Evolutionary conservation across 2,113 vertebrate species (phyloP).

Genomic region (Oncorhynchus mykiss): DNA sequence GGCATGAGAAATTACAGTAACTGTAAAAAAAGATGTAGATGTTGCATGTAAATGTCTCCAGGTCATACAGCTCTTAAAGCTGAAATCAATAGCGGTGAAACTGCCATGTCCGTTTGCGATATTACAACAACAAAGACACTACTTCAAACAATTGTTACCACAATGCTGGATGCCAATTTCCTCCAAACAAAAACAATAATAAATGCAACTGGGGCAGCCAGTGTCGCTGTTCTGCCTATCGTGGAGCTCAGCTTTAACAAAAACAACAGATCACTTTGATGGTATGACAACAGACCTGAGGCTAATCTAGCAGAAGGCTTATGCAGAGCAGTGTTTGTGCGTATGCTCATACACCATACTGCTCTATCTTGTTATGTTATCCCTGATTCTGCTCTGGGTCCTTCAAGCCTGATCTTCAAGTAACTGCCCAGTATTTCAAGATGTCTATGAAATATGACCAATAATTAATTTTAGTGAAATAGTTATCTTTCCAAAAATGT

Average conservation of each 20-base stretch:
- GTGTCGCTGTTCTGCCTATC: too few relatives aligned
- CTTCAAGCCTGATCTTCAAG: slow-evolving; percentile 13
- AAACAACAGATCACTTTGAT: slow-evolving; percentile 25
- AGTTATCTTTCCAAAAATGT: too few relatives aligned
- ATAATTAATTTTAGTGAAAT: too few relatives aligned
- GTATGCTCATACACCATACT: background rate
- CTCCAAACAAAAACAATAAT: too few relatives aligned
- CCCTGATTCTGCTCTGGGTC: slow-evolving; percentile 9
- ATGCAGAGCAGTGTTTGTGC: background rate
- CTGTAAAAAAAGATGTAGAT: background rate
- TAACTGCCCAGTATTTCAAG: too few relatives aligned
- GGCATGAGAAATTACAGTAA: background rate
- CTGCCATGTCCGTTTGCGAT: too few relatives aligned
- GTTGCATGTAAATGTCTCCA: background rate
- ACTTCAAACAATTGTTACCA: too few relatives aligned
- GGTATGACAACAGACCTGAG: slow-evolving; percentile 21
- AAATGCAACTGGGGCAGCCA: too few relatives aligned
- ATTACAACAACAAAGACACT: too few relatives aligned
- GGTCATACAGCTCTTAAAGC: background rate
- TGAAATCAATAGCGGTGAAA: too few relatives aligned
- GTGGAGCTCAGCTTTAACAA: background rate
- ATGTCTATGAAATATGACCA: too few relatives aligned
- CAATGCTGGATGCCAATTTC: too few relatives aligned
- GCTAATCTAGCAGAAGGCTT: slow-evolving; percentile 18
- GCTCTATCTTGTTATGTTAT: slow-evolving; percentile 16